Base-by-base conservation (phyloP, 2,113 vertebrate species). In the Urocolius indicus region DNA sequence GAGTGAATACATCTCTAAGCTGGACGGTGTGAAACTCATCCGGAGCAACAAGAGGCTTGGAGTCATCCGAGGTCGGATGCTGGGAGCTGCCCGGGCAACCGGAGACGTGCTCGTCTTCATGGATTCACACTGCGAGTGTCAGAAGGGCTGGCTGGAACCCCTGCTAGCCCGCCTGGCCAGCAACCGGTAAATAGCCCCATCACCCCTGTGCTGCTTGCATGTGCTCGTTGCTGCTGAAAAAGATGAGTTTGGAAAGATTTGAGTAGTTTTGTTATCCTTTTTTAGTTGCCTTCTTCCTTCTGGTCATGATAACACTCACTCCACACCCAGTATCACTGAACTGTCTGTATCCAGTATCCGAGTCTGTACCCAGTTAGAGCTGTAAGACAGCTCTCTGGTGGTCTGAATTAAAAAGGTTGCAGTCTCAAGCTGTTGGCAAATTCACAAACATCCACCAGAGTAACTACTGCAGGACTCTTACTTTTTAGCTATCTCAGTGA, bases 91-190 rank as follows among this genome's bases (percentile, higher is more conserved):
- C 76, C 95, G 98, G 68, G 99, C 99, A 38, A 90, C 97, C 0
- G 99, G 98, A 8, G 98, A 99, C 0, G 98, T 99, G 69, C 96
- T 99, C 19, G 84, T 99, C 95, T 99, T 99, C 97, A 98, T 99
- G 98, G 98, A 99, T 74, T 98, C 99, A 9, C 99, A 98, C 97
- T 99, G 98, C 34, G 98, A 99, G 89, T 99, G 99, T 65, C 98
- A 98, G 89, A 98, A 92, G 2, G 98, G 98, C 63, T 99, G 99
- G 99, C 96, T 99, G 94, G 98, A 99, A 32, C 99, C 99, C 8
- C 98, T 99, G 57, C 96, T 99, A 85, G 97, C 98, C 96, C 98
- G 98, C 95, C 98, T 99, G 94, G 97, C 98, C 58, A 98, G 93
- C 95, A 98, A 98, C 97, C 98, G 99, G 99, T 99, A 98, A 97